Base-by-base conservation (phyloP, 2,888 invertebrate species). In the Tupiocoris notatus region DNA sequence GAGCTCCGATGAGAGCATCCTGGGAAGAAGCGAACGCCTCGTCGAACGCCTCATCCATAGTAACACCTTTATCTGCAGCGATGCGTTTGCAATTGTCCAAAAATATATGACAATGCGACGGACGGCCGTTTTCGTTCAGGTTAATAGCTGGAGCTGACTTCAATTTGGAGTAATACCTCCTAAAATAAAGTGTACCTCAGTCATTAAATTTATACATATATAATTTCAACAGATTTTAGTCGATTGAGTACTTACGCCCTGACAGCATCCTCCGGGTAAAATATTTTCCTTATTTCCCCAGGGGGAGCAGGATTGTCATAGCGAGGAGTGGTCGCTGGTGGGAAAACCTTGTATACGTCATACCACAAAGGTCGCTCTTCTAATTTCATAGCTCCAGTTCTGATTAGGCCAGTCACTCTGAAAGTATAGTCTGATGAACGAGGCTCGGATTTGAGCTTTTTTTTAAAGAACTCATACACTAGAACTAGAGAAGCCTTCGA, bases 321-420 rank as follows among this genome's bases (percentile, higher is more conserved):
- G 78, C 87, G 86, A 3, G 98, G 98, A 82, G 94, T 93, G 62
- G 89, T 85, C 80, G 90, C 89, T 0, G 98, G 98, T 6, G 98
- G 98, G 85, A 95, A 96, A 0, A 92, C 90, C 84, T 90, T 89
- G 83, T 96, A 98, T 21, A 98, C 86, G 83, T 95, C 93, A 83
- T 92, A 95, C 98, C 98, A 98, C 9, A 98, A 78, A 0, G 98
- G 98, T 79, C 92, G 88, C 81, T 97, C 95, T 80, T 92, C 90
- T 76, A 89, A 86, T 82, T 89, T 91, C 84, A 96, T 86, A 1
- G 92, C 95, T 65, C 93, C 92, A 21, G 92, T 88, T 77, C 89
- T 88, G 16, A 98, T 83, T 54, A 98, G 86, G 2, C 95, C 94
- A 80, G 89, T 88, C 1, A 91, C 87, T 83, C 96, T 94, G 83